Conservation (phyloP, 2,797 vertebrate species). For the Echiichthys vipera region DNA sequence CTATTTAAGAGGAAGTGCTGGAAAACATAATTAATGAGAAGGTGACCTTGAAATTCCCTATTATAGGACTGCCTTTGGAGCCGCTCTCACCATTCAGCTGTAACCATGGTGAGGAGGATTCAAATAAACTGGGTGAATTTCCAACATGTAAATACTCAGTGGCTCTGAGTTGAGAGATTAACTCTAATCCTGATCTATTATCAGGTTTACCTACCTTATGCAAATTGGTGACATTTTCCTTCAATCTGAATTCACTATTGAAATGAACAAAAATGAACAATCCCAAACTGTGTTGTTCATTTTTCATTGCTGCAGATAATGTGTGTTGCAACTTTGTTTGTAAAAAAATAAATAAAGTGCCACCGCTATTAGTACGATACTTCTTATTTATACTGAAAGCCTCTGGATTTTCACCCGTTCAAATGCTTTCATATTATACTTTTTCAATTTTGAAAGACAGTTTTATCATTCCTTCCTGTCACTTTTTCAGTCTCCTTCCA, state of each 20-base stretch:
- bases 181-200: slow-evolving; percentile 59
- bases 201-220: slow-evolving; percentile 39
- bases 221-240: slow-evolving; percentile 38
- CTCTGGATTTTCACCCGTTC: slow-evolving; percentile 34
- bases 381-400: slow-evolving; percentile 22
- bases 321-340: not conserved
- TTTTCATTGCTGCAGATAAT: slow-evolving; percentile 11
- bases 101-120: slow-evolving; percentile 73
- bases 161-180: slow-evolving; percentile 55
- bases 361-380: not conserved
- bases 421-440: slow-evolving; percentile 40
- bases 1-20: slow-evolving; percentile 71
- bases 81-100: slow-evolving; percentile 57
- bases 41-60: slow-evolving; percentile 79
- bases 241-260: slow-evolving; percentile 43
- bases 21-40: slow-evolving; percentile 80
- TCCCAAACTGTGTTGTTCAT: not conserved
- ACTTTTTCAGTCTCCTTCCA: slow-evolving; percentile 18
- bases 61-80: slow-evolving; percentile 48
- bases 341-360: slow-evolving; percentile 10
- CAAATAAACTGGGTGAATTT: slow-evolving; percentile 57
- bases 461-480: slow-evolving; percentile 42
- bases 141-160: slow-evolving; percentile 54
- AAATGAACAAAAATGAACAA: slow-evolving; percentile 33
- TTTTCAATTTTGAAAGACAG: slow-evolving; percentile 37